Conservation (phyloP, 1,140 invertebrate genomes). For the Arctopsyche grandis region DNA sequence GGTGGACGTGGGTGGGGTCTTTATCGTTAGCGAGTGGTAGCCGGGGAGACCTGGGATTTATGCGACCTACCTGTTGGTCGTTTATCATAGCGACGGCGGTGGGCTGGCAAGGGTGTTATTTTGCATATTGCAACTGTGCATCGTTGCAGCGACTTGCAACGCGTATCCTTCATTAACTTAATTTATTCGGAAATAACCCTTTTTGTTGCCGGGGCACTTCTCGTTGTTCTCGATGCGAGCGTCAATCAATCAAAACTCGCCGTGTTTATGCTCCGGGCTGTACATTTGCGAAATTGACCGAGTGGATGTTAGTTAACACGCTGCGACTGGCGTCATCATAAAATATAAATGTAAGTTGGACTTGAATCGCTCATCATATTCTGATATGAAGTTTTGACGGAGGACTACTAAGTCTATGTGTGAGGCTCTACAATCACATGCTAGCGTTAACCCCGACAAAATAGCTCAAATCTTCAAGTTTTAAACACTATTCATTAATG, state of each 20-base stretch:
- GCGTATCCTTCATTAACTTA: constrained; percentile 7
- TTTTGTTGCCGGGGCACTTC: neutral
- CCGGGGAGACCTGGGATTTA: constrained; percentile 24
- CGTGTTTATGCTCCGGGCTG: too few species aligned
- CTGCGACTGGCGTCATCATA: too few species aligned
- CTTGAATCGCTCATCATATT: too few species aligned
- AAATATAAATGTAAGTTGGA: too few species aligned
- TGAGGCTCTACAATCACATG: too few species aligned
- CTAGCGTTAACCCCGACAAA: too few species aligned
- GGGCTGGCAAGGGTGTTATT: neutral
- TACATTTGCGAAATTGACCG: neutral
- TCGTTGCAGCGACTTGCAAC: constrained; percentile 5
- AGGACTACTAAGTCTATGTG: too few species aligned
- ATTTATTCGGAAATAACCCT: neutral
- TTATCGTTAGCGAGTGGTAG: neutral
- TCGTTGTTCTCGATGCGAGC: neutral
- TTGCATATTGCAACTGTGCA: constrained; percentile 32
- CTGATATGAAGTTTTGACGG: too few species aligned
- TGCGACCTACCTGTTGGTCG: constrained; percentile 44
- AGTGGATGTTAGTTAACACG: neutral
- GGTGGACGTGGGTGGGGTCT: neutral
- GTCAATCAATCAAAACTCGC: constrained; percentile 19
- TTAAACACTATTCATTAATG: too few species aligned
- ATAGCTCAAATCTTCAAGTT: too few species aligned
- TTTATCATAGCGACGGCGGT: constrained; percentile 32